These are phyloP conservation scores for Tetrax tetrax DNA, from an alignment of 2,113 vertebrate genomes.

Conservation along the genomic window DNA sequence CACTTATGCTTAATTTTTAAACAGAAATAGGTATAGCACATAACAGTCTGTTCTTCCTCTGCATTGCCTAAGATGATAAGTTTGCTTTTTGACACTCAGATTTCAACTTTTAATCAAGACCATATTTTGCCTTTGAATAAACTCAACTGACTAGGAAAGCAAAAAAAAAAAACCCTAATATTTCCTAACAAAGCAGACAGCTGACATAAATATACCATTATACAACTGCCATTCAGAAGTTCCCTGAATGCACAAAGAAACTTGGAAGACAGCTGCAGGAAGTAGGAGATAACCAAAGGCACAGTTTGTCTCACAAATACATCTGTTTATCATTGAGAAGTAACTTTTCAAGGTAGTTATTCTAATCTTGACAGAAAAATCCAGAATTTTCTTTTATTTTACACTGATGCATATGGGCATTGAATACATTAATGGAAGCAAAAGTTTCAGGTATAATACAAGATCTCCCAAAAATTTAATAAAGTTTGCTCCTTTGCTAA, in stretches of 20 bases:
- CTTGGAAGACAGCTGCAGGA: neutral
- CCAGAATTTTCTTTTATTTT: neutral
- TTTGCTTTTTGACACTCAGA: neutral
- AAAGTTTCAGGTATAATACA: neutral
- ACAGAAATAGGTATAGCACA: neutral
- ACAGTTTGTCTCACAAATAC: neutral
- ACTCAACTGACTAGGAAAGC: neutral
- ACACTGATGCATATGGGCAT: neutral
- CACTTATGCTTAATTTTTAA: neutral
- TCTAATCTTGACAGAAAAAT: neutral
- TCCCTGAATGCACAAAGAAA: neutral
- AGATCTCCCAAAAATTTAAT: neutral
- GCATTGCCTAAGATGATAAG: neutral
- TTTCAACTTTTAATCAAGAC: constrained; percentile 18
- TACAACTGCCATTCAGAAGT: neutral
- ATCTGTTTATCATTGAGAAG: neutral
- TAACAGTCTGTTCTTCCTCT: neutral
- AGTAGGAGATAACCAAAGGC: neutral
- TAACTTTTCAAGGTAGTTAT: neutral
- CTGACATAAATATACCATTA: neutral
- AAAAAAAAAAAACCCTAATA: neutral
- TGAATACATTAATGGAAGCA: neutral
- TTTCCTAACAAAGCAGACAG: constrained; percentile 14
- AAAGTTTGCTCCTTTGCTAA: neutral
- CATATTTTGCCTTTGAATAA: neutral